Evolutionary conservation across 1,140 invertebrate species (phyloP), one percentile per base, ranked within the genome.

Genomic region (Neuroterus valhalla): DNA sequence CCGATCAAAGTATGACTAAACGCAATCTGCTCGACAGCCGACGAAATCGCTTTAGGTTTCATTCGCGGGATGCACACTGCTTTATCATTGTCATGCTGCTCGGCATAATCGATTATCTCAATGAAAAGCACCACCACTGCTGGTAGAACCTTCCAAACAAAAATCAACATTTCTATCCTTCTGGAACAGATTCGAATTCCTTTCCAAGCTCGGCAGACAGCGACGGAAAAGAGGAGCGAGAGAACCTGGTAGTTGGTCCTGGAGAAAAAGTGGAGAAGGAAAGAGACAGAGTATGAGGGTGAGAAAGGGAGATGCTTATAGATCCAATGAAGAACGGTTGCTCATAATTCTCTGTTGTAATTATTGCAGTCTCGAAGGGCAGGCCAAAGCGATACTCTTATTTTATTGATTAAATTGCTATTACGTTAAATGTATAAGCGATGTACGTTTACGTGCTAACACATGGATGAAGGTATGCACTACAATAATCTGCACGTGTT

Each of bases 381-480:
- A 79, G 80, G 71, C 72, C 78, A 72, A 52, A 48, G 70, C 75
- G 77, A 82, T 86, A 72, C 78, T 88, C 82, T 88, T 88, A 83
- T 87, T 88, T 87, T 86, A 85, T 87, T 87, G 84, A 88, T 88
- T 86, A 86, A 88, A 86, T 85, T 85, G 84, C 84, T 82, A 82
- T 87, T 87, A 86, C 84, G 77, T 85, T 85, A 85, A 79, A 83
- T 82, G 70, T 76, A 78, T 76, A 68, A 19, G 46, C 3, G 3
- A 45, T n/a, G 43, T n/a, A 23, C 6, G 12, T 19, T 19, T 45
- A 44, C 46, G 46, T 8, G 46, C 46, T n/a, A 4, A 19, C 46
- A 48, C n/a, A 8, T n/a, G n/a, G 17, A 48, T n/a, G 46, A n/a
- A 48, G 15, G 46, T 48, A 48, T 17, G 46, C 17, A 48, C 17